These are phyloP conservation scores for Gymnogyps californianus DNA, from an alignment of 2,113 vertebrate species.

Conservation along the genomic window DNA sequence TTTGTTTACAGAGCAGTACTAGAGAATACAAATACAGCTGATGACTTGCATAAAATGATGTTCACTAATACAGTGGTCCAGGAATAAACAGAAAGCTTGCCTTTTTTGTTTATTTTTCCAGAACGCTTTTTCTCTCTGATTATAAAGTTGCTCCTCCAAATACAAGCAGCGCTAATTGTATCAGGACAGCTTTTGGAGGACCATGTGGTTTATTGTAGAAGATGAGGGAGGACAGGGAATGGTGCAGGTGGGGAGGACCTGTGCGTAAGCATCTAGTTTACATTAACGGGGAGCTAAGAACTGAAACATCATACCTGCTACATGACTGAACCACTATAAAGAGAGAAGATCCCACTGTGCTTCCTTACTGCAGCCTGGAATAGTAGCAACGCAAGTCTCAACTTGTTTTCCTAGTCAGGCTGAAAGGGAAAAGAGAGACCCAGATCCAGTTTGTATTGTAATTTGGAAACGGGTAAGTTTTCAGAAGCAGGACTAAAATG, in stretches of 20 bases:
- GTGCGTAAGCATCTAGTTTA: background rate
- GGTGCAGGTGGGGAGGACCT: background rate
- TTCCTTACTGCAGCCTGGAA: background rate
- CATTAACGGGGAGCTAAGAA: background rate
- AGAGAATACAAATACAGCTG: background rate
- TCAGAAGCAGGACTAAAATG: background rate
- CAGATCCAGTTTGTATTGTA: background rate
- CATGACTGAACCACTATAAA: background rate
- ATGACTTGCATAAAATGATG: background rate
- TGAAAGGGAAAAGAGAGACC: background rate
- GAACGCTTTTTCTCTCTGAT: background rate
- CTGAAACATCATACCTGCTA: background rate
- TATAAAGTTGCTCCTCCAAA: background rate
- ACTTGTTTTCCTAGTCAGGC: background rate
- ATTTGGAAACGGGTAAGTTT: background rate
- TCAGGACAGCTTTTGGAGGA: background rate
- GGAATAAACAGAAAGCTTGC: background rate
- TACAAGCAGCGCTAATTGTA: background rate
- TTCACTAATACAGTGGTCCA: background rate
- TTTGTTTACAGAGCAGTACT: slow-evolving; percentile 61
- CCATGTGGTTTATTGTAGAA: background rate
- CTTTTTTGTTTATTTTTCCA: background rate
- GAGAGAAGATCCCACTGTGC: background rate
- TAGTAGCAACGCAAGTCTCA: background rate
- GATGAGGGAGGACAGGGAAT: background rate